Conservation (phyloP, 64 coral and sea anemone species). For the Porites australiensis region DNA sequence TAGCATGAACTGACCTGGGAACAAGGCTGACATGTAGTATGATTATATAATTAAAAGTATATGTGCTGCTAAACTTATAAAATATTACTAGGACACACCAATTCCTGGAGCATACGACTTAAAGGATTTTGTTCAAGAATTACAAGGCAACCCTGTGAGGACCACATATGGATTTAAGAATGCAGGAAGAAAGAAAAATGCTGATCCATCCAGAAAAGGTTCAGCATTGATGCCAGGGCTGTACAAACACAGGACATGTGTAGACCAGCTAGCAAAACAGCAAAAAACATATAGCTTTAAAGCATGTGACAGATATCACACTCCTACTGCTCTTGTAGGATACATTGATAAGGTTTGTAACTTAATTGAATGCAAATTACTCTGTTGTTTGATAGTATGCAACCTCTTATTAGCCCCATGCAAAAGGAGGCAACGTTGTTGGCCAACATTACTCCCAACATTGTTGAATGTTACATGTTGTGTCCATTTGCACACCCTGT, state of each 20-base stretch:
- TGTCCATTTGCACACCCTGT: too few species aligned
- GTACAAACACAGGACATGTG: slow-evolving; percentile 85
- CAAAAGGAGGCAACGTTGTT: too few species aligned
- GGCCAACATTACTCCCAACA: too few species aligned
- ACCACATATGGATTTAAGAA: slow-evolving; percentile 94
- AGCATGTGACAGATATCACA: slow-evolving; percentile 89
- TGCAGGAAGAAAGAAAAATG: slow-evolving; percentile 91
- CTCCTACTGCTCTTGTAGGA: slow-evolving; percentile 84
- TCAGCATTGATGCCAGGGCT: slow-evolving; percentile 84
- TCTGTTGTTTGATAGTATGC: too few species aligned
- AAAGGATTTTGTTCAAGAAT: slow-evolving; percentile 89
- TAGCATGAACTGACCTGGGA: too few species aligned
- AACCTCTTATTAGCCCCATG: too few species aligned
- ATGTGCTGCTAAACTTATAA: background rate
- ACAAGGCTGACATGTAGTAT: background rate
- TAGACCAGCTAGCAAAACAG: slow-evolving; percentile 81
- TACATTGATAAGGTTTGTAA: slow-evolving; percentile 88
- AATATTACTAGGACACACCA: slow-evolving; percentile 82
- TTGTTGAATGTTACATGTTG: too few species aligned
- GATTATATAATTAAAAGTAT: background rate
- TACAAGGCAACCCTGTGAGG: slow-evolving; percentile 72
- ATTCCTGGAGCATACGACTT: slow-evolving; percentile 91
- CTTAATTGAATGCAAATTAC: too few species aligned
- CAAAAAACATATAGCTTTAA: slow-evolving; percentile 88
- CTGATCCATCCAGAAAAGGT: slow-evolving; percentile 89